Base-by-base conservation (phyloP, 2,888 invertebrate species). In the Archips crataeganus region DNA sequence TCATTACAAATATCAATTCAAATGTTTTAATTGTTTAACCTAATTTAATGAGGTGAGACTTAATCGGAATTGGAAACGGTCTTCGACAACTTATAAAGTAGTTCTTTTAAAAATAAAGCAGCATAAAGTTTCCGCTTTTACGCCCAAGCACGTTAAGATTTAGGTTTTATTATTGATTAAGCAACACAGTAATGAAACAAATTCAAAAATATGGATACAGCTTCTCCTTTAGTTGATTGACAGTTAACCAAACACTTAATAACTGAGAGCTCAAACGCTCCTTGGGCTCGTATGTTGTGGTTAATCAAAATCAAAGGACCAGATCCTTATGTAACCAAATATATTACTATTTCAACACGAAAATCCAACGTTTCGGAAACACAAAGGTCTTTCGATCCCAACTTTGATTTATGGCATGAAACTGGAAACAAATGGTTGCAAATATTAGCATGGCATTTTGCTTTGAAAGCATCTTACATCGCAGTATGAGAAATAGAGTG, bases 1-100 rank as follows among this genome's bases (percentile, higher is more conserved):
- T 79, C 65, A 79, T 76, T 83, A 84, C 78, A 85, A 85, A 84
- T 84, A 84, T 83, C 82, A 85, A 84, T 79, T 76, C 77, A 80
- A 84, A 84, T 78, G 76, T 77, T 47, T n/a, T 4, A 51, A n/a
- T 11, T 34, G 47, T 59, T 64, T 49, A 9, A 36, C 39, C 36
- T 49, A 54, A 45, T 3, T 60, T 5, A 54, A 15, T 54, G 5
- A 11, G 4, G 3, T 39, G 34, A 3, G n/a, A 4, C 15, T 34
- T 54, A 39, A 66, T 66, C 65, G 54, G 54, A 66, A n/a, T 66
- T 66, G 51, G 23, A 66, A 66, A 66, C 54, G 15, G 9, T 3
- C 15, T 5, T 45, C 3, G 11, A 45, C 11, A 45, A 39, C 6
- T 39, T 39, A 6, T 4, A 39, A 39, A 39, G 6, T 6, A 0